Evolutionary conservation across 2,797 vertebrate species (phyloP), one percentile per base, ranked within the genome.

Genomic region (Sebastes ruberrimus): DNA sequence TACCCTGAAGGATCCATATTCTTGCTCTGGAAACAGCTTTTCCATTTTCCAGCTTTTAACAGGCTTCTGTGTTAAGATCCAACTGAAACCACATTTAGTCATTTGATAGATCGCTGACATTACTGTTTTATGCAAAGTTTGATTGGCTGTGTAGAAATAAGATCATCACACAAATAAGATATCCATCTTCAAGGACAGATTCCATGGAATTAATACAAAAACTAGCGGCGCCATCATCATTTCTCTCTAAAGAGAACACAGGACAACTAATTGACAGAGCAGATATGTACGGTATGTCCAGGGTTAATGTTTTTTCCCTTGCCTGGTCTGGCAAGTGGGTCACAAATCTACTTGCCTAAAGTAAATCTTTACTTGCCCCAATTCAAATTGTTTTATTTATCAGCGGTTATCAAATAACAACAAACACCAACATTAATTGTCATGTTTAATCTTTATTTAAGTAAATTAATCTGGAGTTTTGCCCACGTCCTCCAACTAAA

Each of bases 31-130:
- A 70, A 60, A 38, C 60, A 65, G 23, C n/a, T 79, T 81, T 73
- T 74, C 33, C 2, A 28, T 72, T 80, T 85, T 55, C 35, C 65
- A 82, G 35, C 79, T 71, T 90, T 71, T 73, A 71, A 53, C 20
- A 38, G 46, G 38, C 55, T 30, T 27, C 74, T 62, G 8, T 20
- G 10, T 66, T 63, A 23, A 78, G 23, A 10, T 30, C n/a, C 5
- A 53, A 16, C 52, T 60, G 25, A 65, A 53, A 55, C 71, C 25
- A 42, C 6, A 32, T 27, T 5, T 35, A 30, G 10, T 38, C 38
- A 7, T 52, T 25, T 42, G 25, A 59, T 30, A 23, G 9, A 46
- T 23, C 0, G 22, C 46, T 49, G 38, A 49, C 5, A 0, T 28
- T 22, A 11, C 9, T 38, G 46, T 53, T 68, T n/a, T 6, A 10